Base-by-base conservation (phyloP, 2,797 vertebrate species). In the Danio choprae region DNA sequence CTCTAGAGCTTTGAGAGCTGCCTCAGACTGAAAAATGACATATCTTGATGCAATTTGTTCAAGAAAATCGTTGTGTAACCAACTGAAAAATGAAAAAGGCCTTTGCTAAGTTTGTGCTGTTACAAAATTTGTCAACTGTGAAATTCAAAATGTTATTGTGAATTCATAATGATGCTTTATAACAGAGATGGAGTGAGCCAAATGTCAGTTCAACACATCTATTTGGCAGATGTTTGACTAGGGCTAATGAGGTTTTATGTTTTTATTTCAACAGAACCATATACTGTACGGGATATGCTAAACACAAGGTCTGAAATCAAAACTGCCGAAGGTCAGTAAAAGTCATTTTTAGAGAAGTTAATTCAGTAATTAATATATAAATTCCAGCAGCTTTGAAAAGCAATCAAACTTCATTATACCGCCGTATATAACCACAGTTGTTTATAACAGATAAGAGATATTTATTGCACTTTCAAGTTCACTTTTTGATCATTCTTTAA, bases 301-400 rank as follows among this genome's bases (percentile, higher is more conserved):
- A 13, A 51, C 11, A 16, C 3, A 59, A 1, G 43, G 51, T 85
- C 48, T 40, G 48, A 81, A 80, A 85, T 84, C 80, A 87, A 86
- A 51, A 40, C 64, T 38, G 55, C 50, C n/a, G 50, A 22, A 41
- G 13, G 29, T 41, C 38, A 59, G 72, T 16, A 13, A 59, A 70
- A 46, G 7, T 50, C 18, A 59, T 20, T 63, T 51, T 58, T 15
- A 48, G 7, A 63, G 41, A 22, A n/a, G 71, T 36, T 16, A 67
- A 75, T 65, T 65, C 20, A 78, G 50, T 43, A 20, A 29, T 74
- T 36, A 74, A 48, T 56, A 70, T 58, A 59, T 51, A 10, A 51
- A 51, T 51, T n/a, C 29, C 3, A 69, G 29, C 22, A 50, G 13
- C 22, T 68, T 51, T 16, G 50, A 68, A 48, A 7, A 36, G 8